Evolutionary conservation across 2,888 invertebrate species (phyloP).

Genomic region (Danaus chrysippus): DNA sequence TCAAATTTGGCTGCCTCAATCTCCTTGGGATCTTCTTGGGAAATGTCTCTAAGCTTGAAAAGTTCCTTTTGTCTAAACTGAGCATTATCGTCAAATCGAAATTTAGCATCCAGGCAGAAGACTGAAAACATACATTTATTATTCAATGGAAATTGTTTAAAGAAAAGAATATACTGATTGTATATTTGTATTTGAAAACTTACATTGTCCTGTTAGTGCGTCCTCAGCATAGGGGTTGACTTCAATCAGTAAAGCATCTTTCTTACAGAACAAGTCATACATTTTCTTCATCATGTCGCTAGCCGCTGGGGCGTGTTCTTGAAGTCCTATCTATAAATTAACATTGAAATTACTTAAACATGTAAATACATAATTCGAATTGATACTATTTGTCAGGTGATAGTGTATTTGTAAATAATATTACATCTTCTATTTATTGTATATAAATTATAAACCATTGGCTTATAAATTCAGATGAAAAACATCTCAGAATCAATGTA

Average conservation of each 20-base stretch:
- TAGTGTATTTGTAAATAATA: too few species aligned
- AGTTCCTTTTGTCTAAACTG: slow-evolving; percentile 94
- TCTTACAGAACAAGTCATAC: slow-evolving; percentile 91
- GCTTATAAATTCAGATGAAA: too few species aligned
- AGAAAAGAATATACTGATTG: not conserved
- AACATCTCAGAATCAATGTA: too few species aligned
- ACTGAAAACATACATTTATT: slow-evolving; percentile 73
- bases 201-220: slow-evolving; percentile 85
- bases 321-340: slow-evolving; percentile 83
- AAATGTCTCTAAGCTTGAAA: slow-evolving; percentile 90
- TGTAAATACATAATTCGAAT: too few species aligned
- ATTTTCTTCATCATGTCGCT: slow-evolving; percentile 88
- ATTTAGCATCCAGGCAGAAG: slow-evolving; percentile 96
- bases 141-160: not conserved
- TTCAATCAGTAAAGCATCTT: slow-evolving; percentile 94
- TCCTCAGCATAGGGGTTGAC: slow-evolving; percentile 98
- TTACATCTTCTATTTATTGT: too few species aligned
- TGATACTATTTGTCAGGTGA: too few species aligned
- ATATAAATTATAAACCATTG: too few species aligned
- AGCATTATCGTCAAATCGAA: slow-evolving; percentile 97
- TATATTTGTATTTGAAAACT: slow-evolving; percentile 37
- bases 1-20: slow-evolving; percentile 93
- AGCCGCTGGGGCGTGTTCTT: slow-evolving; percentile 82
- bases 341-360: too few species aligned
- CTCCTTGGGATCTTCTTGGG: slow-evolving; percentile 96